Evolutionary conservation across 2,888 invertebrate species (phyloP), one percentile per base, ranked within the genome.

Genomic region (Pseudeuparius sepicola): DNA sequence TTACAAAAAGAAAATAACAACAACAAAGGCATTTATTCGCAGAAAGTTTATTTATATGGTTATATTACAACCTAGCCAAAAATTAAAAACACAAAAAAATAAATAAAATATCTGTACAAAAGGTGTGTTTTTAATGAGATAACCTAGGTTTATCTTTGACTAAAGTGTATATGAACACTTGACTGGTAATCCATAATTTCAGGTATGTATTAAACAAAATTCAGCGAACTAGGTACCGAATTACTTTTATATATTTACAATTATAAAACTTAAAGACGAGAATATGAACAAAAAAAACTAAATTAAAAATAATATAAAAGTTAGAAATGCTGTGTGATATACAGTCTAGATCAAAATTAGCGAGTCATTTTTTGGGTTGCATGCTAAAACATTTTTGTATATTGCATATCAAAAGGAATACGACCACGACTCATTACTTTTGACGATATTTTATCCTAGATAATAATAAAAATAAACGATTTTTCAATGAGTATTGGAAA

Each of bases 31-130:
- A 45, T 45, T 47, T 45, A 46, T 44, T 46, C 45, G n/a, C n/a
- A n/a, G n/a, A n/a, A n/a, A n/a, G 45, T 51, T 51, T 59, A 59
- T 59, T 49, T 59, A 60, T 60, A 61, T 59, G 59, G 60, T 61
- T 61, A 60, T 61, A 55, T 54, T 60, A 61, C 61, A 61, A 36
- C 45, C 44, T 34, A 24, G 13, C 23, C 14, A 35, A 32, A 42
- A 36, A 39, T 35, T 32, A 37, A 37, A 42, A 17, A 37, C 40
- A 39, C 43, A 48, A 45, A 44, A 51, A 52, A 53, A 55, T 53
- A 56, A 52, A 57, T 53, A 53, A 47, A 48, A 47, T 50, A 51
- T 54, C 54, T 57, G 54, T 57, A 56, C 56, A 56, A 44, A 47
- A 49, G 41, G 41, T 31, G 40, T 41, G 41, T 41, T 43, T 42